These are phyloP conservation scores for Cyrtorhinus lividipennis DNA, from an alignment of 1,140 invertebrate species.

Conservation along the genomic window DNA sequence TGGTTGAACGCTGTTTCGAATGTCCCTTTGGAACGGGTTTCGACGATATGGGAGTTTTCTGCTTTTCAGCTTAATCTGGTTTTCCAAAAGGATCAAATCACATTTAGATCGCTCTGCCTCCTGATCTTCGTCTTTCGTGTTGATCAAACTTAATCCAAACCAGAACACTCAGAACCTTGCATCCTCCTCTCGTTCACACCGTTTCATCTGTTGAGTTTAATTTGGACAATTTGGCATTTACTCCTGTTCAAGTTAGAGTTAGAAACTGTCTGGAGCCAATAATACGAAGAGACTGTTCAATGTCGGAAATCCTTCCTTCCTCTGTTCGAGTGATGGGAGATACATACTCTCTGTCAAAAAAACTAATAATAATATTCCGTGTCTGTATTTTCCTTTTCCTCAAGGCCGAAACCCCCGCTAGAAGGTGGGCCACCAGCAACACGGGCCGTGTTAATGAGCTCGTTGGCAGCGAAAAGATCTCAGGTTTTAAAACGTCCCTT, in stretches of 20 bases:
- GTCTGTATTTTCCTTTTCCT: background rate
- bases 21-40: too few species aligned
- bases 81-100: too few species aligned
- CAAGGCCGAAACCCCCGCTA: background rate
- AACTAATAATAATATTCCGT: background rate
- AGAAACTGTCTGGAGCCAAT: background rate
- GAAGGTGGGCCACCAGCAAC: too few species aligned
- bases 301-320: background rate
- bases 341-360: background rate
- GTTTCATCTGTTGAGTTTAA: too few species aligned
- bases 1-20: too few species aligned
- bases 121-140: too few species aligned
- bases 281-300: background rate
- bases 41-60: too few species aligned
- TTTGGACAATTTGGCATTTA: too few species aligned
- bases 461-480: background rate
- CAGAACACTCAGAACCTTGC: too few species aligned
- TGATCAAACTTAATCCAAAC: too few species aligned
- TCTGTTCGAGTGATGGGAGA: background rate
- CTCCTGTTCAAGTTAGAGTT: background rate
- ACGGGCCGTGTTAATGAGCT: background rate
- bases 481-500: background rate
- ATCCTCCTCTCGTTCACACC: background rate
- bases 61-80: too few species aligned
- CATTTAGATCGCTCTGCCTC: too few species aligned